Base-by-base conservation (phyloP, 2,888 invertebrate species). In the Epinotia demarniana region DNA sequence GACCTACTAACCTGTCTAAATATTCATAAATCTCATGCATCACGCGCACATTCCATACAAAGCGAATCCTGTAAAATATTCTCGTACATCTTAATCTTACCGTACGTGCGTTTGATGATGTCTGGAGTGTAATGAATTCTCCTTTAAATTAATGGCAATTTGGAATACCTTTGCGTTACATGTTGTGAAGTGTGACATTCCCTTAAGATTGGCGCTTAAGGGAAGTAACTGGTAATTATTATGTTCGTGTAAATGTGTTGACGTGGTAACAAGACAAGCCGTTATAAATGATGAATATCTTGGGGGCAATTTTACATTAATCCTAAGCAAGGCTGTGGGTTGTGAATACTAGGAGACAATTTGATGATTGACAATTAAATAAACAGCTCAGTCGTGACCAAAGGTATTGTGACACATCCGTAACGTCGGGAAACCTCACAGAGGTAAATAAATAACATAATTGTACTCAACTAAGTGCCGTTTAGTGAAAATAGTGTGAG, bases 91-190 rank as follows among this genome's bases (percentile, higher is more conserved):
- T 77, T 80, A 72, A 81, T 81, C 81, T 77, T 71, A 80, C 76
- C 77, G 79, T 78, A 82, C 80, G 80, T 79, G 81, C 84, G 82
- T 82, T 83, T 84, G 83, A 85, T 82, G 84, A 84, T 83, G 81
- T 78, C 80, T 79, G 78, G 78, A 77, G 80, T 76, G 77, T 87
- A 85, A 87, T 88, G 86, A 89, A 88, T 89, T 86, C 85, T 83
- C 85, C 85, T 89, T 84, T 85, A 86, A 87, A 90, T 90, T 90
- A 89, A 90, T 89, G 84, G 83, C 81, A 83, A 77, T 77, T 77
- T 66, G 81, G 83, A 86, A 88, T 86, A 84, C 84, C 86, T 85
- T 81, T 80, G 80, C 80, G 82, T 82, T 82, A 85, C 80, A n/a
- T n/a, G 84, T 87, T 85, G 84, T 85, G 82, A 82, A 77, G 78